These are phyloP conservation scores for Acanthochromis polyacanthus DNA, from an alignment of 2,113 vertebrate genomes.

Conservation along the genomic window DNA sequence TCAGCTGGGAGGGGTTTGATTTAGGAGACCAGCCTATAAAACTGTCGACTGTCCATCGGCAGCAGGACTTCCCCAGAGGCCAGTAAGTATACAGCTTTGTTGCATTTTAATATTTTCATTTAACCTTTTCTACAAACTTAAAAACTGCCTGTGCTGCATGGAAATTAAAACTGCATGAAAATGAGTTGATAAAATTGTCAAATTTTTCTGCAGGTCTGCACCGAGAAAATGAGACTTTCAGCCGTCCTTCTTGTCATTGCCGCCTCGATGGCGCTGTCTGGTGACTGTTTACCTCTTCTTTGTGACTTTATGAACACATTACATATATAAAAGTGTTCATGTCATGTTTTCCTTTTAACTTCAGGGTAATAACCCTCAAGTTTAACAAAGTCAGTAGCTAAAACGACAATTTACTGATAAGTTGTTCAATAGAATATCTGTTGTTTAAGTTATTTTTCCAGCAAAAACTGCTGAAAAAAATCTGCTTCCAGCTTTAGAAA, in stretches of 20 bases:
- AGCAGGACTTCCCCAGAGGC: not conserved
- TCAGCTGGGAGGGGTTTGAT: not conserved
- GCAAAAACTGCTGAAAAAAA: too few species aligned
- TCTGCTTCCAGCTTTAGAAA: too few species aligned
- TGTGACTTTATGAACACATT: not conserved
- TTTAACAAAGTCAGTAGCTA: too few species aligned
- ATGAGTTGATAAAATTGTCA: not conserved
- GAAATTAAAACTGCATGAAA: not conserved
- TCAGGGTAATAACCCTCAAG: too few species aligned
- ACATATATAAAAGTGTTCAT: too few species aligned
- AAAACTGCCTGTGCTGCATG: too few species aligned
- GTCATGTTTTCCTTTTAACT: too few species aligned
- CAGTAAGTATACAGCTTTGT: conserved; percentile 7
- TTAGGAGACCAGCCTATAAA: not conserved
- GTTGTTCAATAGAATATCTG: too few species aligned
- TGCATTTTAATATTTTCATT: not conserved
- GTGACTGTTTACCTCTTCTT: not conserved
- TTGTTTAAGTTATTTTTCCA: too few species aligned
- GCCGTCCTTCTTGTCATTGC: not conserved
- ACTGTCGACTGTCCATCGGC: not conserved
- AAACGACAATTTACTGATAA: too few species aligned
- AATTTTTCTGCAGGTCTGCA: not conserved
- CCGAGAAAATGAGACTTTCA: conserved; percentile 31
- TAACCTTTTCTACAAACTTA: too few species aligned
- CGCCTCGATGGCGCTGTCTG: not conserved